These are phyloP conservation scores for Oreochromis tanganicae DNA, from an alignment of 2,113 vertebrate genomes.

Conservation along the genomic window DNA sequence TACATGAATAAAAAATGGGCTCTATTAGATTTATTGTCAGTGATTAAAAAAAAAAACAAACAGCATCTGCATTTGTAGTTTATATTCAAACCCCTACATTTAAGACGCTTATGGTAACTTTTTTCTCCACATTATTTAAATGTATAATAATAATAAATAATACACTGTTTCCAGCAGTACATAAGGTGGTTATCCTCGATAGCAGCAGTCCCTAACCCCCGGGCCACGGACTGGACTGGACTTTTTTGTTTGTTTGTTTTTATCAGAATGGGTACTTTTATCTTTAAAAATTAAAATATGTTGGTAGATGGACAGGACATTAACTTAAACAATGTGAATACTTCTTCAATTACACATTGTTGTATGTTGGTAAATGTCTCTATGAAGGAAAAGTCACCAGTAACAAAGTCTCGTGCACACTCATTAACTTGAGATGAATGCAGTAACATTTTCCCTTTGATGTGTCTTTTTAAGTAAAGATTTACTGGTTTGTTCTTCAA, in stretches of 20 bases:
- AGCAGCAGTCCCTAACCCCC: background rate
- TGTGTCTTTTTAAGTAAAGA: background rate
- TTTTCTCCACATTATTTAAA: background rate
- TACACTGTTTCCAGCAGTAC: background rate
- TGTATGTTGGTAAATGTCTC: background rate
- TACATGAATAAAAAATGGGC: constrained; percentile 39
- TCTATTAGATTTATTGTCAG: background rate
- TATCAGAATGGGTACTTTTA: background rate
- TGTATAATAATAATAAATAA: background rate
- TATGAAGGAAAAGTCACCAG: background rate
- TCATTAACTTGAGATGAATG: background rate
- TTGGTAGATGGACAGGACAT: background rate
- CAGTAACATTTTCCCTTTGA: background rate
- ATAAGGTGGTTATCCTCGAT: background rate
- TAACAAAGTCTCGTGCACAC: background rate
- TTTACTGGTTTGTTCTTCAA: background rate
- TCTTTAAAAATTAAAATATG: background rate
- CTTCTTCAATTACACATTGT: background rate
- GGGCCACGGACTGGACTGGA: background rate
- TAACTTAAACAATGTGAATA: background rate
- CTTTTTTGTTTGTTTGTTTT: background rate
- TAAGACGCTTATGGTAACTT: background rate
- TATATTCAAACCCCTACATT: background rate
- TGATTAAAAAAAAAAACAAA: too few species aligned
- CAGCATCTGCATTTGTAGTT: background rate